Percentiles rank a stretch among this genome's conserved stretches.
Conservation (phyloP, 1,140 invertebrate species). For the Pseudobourletiella spinata region DNA sequence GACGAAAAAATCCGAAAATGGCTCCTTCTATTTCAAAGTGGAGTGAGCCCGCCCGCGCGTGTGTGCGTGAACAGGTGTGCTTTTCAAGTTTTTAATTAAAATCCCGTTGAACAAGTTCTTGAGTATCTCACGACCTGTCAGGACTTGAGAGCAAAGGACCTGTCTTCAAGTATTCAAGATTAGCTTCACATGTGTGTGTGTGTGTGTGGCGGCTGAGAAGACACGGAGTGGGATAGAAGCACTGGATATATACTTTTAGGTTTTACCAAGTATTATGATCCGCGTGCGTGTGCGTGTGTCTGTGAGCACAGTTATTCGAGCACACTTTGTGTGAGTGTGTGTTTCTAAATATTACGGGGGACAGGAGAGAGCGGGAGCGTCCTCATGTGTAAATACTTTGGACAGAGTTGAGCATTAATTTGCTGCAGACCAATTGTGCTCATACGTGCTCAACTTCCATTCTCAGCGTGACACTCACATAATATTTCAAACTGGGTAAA, state of each 20-base stretch:
- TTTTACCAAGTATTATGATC: not conserved
- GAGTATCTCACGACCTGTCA: not conserved
- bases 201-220: too few species aligned
- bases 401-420: not conserved
- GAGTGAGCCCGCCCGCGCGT: too few species aligned
- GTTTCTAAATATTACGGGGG: too few species aligned
- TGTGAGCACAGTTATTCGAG: too few species aligned
- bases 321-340: too few species aligned
- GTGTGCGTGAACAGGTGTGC: not conserved
- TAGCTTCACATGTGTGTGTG: too few species aligned
- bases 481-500: not conserved
- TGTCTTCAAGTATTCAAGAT: not conserved
- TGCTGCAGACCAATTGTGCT: not conserved
- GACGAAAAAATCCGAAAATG: too few species aligned
- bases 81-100: not conserved
- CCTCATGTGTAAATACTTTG: not conserved
- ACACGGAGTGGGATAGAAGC: not conserved
- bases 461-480: not conserved
- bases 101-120: not conserved
- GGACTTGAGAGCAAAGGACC: not conserved
- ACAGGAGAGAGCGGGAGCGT: too few species aligned
- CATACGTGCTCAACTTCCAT: too few species aligned
- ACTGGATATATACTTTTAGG: not conserved
- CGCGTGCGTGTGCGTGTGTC: too few species aligned
- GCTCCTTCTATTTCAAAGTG: too few species aligned